Evolutionary conservation across 2,888 invertebrate genomes (phyloP), one percentile per base, ranked within the genome.

Genomic region (Dynastes tityus): DNA sequence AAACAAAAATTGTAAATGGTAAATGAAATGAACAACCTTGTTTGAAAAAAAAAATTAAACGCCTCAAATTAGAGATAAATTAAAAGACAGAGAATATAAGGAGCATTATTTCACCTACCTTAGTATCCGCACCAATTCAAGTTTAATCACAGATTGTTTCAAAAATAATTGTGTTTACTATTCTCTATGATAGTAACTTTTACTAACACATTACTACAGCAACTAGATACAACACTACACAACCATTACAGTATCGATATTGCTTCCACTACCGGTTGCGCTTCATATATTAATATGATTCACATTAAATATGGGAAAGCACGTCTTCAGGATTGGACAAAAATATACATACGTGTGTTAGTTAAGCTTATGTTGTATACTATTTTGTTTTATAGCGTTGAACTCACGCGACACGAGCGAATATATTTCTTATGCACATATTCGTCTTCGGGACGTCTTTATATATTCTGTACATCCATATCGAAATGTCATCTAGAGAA

Each of bases 271-370:
- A 40, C 45, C 22, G 45, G 61, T 29, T 49, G 27, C 29, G 49
- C 40, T 63, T 49, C 73, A 74, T 55, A 74, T 74, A 61, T 55
- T 58, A 71, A 71, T 37, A 37, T 27, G 29, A 74, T 74, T 74
- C 61, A 63, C 61, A 61, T 61, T 61, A 73, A 67, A 73, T 73
- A 61, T 74, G n/a, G 73, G 61, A 74, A 74, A 74, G 37, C 73
- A 74, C 63, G 73, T 61, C 45, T 61, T 58, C 40, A 45, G 8
- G 29, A 11, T 37, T 27, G 29, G 58, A 58, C 32, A 40, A 74
- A 58, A 58, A 1, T 11, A 22, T 58, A 58, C 0, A 58, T 58
- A 8, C 55, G 2, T 22, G 55, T 22, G n/a, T 22, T 9, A 55
- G 22, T 11, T 58, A 49, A 63, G 27, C 63, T n/a, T 13, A 22